A percentile compares a stretch with the other conserved stretches of the same genome.
Evolutionary conservation across 1,140 invertebrate species (phyloP).

Genomic region (Hirudo medicinalis): DNA sequence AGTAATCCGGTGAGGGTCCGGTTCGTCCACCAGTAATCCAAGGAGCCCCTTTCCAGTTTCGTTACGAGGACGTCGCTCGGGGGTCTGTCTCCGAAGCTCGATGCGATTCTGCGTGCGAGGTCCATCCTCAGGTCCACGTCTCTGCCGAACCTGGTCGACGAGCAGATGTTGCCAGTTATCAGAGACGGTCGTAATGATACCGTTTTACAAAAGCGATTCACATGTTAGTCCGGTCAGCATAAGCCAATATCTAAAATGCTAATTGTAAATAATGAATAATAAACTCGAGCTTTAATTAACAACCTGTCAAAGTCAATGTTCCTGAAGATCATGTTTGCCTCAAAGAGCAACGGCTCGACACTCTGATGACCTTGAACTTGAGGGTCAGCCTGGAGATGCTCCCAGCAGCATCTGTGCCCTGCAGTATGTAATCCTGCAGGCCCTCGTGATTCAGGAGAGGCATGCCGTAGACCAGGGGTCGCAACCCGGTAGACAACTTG

Average conservation of each 20-base stretch:
- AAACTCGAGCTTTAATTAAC: too few species aligned
- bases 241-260: too few species aligned
- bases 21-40: slow-evolving; percentile 6
- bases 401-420: not conserved
- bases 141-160: not conserved
- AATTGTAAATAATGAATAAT: too few species aligned
- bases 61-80: not conserved
- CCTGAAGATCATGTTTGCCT: too few species aligned
- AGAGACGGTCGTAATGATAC: too few species aligned
- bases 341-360: not conserved
- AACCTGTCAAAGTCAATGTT: too few species aligned
- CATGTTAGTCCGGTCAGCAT: too few species aligned
- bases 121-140: not conserved
- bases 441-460: not conserved
- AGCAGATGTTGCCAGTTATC: too few species aligned
- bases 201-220: too few species aligned
- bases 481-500: not conserved
- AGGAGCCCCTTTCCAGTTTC: not conserved
- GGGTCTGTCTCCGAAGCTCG: not conserved
- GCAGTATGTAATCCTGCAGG: not conserved
- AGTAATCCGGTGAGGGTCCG: not conserved
- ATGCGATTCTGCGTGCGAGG: not conserved
- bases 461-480: not conserved
- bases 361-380: not conserved
- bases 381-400: not conserved